These are phyloP conservation scores for Notodonta ziczac DNA, from an alignment of 2,888 invertebrate genomes.

Conservation along the genomic window DNA sequence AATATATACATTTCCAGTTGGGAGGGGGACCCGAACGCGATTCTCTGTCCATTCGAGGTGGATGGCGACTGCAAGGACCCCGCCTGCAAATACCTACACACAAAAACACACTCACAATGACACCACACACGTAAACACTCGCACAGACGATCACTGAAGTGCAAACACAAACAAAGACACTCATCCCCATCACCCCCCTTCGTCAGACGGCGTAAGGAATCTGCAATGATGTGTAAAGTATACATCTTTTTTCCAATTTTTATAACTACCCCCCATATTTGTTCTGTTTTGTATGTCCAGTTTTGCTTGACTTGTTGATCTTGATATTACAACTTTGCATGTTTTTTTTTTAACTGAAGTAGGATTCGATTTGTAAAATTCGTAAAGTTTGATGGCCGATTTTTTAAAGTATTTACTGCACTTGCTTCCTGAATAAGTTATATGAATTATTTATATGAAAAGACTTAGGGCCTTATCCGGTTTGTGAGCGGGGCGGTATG, in stretches of 20 bases:
- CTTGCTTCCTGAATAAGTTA: too few relatives aligned
- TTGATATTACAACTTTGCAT: background rate
- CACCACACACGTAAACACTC: slow-evolving; percentile 44
- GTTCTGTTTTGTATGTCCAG: slow-evolving; percentile 11
- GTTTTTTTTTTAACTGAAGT: too few relatives aligned
- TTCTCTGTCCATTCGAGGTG: slow-evolving; percentile 80
- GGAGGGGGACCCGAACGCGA: slow-evolving; percentile 76
- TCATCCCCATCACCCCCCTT: slow-evolving; percentile 40
- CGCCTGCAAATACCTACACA: slow-evolving; percentile 80
- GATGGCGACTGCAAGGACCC: slow-evolving; percentile 80
- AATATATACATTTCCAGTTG: slow-evolving; percentile 67
- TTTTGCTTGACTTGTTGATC: background rate
- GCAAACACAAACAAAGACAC: slow-evolving; percentile 28
- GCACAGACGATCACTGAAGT: slow-evolving; percentile 43
- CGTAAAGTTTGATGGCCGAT: too few relatives aligned
- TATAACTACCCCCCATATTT: slow-evolving; percentile 29
- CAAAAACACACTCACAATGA: slow-evolving; percentile 63
- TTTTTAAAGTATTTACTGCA: too few relatives aligned
- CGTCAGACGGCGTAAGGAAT: slow-evolving; percentile 54
- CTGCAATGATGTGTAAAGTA: slow-evolving; percentile 77
- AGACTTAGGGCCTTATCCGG: too few relatives aligned
- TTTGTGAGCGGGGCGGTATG: too few relatives aligned
- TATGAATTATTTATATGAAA: too few relatives aligned
- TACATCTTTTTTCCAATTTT: slow-evolving; percentile 49
- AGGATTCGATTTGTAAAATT: background rate